Conservation (phyloP, 2,888 invertebrate species). For the Pachymerium ferrugineum region DNA sequence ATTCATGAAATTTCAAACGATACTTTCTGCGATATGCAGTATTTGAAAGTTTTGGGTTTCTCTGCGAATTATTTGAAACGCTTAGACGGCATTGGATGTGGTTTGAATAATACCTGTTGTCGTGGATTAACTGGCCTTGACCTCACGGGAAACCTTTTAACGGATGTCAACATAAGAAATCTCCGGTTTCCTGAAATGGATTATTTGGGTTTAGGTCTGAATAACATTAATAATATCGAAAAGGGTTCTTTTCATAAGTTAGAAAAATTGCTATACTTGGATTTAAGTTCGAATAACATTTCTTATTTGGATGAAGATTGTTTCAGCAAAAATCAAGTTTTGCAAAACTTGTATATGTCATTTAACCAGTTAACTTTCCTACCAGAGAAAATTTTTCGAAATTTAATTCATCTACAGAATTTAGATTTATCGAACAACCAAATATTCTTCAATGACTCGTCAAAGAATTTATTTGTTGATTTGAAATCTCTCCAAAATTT, state of each 20-base stretch:
- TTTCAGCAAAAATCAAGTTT: not conserved
- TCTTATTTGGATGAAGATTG: not conserved
- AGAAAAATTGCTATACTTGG: not conserved
- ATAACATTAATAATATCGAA: not conserved
- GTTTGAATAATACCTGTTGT: not conserved
- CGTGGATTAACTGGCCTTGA: not conserved
- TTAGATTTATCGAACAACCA: not conserved
- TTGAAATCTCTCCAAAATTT: not conserved
- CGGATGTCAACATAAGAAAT: not conserved
- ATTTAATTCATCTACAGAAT: not conserved
- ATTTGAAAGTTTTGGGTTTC: not conserved
- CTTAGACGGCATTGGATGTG: not conserved
- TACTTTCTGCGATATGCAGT: not conserved
- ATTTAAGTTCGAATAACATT: not conserved
- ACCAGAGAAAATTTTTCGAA: not conserved
- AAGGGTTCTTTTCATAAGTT: not conserved
- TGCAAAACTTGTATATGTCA: not conserved
- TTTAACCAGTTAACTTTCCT: not conserved
- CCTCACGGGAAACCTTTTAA: not conserved
- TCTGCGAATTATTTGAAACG: not conserved
- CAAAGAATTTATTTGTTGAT: not conserved
- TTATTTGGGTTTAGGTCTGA: not conserved
- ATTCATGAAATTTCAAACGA: not conserved
- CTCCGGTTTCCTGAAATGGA: not conserved
- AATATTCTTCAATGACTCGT: not conserved